phyloP scores from a whole-genome alignment of 2,113 vertebrate species.

The Geothlypis trichas region DNA sequence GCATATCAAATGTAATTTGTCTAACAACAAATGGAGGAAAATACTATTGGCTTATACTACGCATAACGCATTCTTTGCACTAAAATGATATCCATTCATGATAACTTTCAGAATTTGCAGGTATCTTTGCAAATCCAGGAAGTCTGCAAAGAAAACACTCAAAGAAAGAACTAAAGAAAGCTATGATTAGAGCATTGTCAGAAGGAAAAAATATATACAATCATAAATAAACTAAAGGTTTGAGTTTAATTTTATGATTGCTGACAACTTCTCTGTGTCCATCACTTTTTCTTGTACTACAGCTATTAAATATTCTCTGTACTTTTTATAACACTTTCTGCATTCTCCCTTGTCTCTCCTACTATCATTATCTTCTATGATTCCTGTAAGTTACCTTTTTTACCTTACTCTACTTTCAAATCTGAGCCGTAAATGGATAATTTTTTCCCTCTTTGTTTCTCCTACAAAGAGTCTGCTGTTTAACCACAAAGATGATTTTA shows the following conservation, averaged over 20 bases:
- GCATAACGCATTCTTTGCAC: background rate
- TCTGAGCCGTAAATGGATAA: background rate
- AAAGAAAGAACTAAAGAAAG: background rate
- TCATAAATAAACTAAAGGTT: background rate
- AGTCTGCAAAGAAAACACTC: background rate
- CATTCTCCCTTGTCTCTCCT: background rate
- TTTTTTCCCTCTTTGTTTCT: background rate
- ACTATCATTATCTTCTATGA: background rate
- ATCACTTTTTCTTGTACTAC: background rate
- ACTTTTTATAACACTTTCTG: background rate
- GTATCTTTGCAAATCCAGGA: background rate
- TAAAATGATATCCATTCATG: background rate
- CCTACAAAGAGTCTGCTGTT: background rate
- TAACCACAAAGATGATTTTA: background rate
- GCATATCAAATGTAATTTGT: background rate
- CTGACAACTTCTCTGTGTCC: background rate
- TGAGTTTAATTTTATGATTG: background rate
- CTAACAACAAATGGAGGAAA: background rate
- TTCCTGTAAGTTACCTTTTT: background rate
- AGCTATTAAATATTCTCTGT: background rate
- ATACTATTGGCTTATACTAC: background rate
- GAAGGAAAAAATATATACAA: background rate
- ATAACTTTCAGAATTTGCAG: background rate
- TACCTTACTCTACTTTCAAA: background rate
- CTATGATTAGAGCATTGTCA: background rate